Base-by-base conservation (phyloP, 2,888 invertebrate species). In the Pyrgus malvae region DNA sequence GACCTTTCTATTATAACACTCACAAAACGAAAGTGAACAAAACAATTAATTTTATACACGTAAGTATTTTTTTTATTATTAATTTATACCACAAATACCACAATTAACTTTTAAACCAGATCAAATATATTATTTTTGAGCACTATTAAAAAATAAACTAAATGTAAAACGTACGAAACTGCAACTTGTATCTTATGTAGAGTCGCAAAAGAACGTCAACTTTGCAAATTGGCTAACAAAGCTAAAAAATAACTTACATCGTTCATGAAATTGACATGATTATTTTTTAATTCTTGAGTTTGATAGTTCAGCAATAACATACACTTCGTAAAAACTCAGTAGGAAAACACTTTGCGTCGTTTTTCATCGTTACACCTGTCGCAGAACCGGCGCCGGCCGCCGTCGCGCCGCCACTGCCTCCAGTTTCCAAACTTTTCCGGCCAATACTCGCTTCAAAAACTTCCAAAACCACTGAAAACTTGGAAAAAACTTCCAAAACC, bases 331-430 rank as follows among this genome's bases (percentile, higher is more conserved):
- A 33, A 33, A 14, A 37, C 17, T 3, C 35, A 38, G 7, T 5
- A 11, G 3, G 3, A 14, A 25, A 12, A 2, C 17, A 31, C 1
- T 50, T 41, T 35, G 12, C 42, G 33, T 21, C 16, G 42, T 35
- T 49, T 33, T 31, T n/a, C 14, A 21, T 16, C n/a, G 25, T 38
- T 11, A 14, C 50, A 27, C 17, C 31, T 31, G 35, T 63, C 70
- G 74, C 76, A 79, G 78, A 63, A 83, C 83, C 84, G 80, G 57
- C 80, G 78, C 78, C 70, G 75, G 69, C 78, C 78, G 78, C 66
- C 78, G 82, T 80, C 80, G 78, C 76, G 72, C 72, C 70, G 68
- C 67, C 70, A 86, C 86, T 85, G 82, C 74, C 59, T 53, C 55
- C 70, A 70, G 62, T 67, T 66, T 67, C 68, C 70, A 70, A 79